Base-by-base conservation (phyloP, 2,797 vertebrate species). In the Orientallactaga sibirica region DNA sequence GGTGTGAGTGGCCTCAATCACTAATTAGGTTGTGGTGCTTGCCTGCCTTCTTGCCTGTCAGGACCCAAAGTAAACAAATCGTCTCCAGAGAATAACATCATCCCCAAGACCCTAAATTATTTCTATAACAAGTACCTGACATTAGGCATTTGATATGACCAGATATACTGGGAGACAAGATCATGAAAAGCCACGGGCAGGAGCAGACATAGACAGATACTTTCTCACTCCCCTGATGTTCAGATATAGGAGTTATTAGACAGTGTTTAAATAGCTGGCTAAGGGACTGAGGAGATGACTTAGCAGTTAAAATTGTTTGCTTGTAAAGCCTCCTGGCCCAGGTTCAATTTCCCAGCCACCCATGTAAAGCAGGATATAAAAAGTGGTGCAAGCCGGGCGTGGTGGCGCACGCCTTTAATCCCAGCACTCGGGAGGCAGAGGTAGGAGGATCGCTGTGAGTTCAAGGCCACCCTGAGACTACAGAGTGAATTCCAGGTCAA, bases 11-110 rank as follows among this genome's bases (percentile, higher is more conserved):
- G 1, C 3, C 33, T 27, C 24, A 5, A 4, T 7, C 48, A 8
- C 81, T 33, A 12, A 25, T 0, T 4, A 33, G 9, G 1, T 10
- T 1, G 2, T 7, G 29, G 15, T 16, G 10, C 3, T 22, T 3
- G 16, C 25, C 33, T 12, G 1, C n/a, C 4, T 3, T 41, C 10
- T 27, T 16, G 77, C 7, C 41, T 29, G 7, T 55, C 33, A 9
- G 78, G 25, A 27, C 15, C 89, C 25, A 15, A 68, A 7, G 27
- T 33, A 18, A 70, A 70, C 0, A 3, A 66, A 2, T n/a, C 16
- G 14, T 52, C 80, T n/a, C 82, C 27, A 18, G 24, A 81, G 43
- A 78, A 27, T 5, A 27, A 5, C 22, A 55, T 15, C 14, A 7
- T 7, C 14, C 19, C 5, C 18, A 58, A 58, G 12, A 58, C 55